Percentiles rank a stretch among this genome's conserved stretches.
Evolutionary conservation across 2,113 vertebrate species (phyloP).

Genomic region (Agelaius phoeniceus): DNA sequence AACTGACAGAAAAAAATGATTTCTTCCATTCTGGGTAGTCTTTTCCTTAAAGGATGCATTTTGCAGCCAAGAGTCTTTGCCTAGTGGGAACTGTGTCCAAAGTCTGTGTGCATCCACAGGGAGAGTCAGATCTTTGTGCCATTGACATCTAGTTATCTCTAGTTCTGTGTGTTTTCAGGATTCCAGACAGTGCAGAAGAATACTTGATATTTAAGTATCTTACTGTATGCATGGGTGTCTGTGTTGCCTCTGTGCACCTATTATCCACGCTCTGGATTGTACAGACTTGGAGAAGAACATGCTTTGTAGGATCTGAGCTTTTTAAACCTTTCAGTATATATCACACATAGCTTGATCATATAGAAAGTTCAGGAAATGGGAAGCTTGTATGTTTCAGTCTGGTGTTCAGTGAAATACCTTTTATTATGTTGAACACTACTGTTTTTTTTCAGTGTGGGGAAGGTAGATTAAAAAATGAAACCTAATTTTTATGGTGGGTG

Average conservation of each 20-base stretch:
- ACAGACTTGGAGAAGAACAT: not conserved
- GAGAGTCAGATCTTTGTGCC: not conserved
- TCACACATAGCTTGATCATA: not conserved
- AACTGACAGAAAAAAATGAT: not conserved
- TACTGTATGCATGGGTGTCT: not conserved
- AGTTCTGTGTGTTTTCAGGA: not conserved
- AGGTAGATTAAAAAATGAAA: not conserved
- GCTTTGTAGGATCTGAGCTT: not conserved
- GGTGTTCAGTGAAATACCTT: not conserved
- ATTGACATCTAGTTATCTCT: not conserved
- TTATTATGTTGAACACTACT: not conserved
- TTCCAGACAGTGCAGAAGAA: not conserved
- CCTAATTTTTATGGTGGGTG: not conserved
- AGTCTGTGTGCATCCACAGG: not conserved
- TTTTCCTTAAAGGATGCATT: not conserved
- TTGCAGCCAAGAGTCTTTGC: not conserved
- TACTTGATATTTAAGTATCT: not conserved
- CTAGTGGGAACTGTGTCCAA: not conserved
- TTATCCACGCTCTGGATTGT: not conserved
- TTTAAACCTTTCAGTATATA: not conserved
- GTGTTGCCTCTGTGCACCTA: accelerated
- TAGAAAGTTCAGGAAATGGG: not conserved
- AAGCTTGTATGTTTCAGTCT: not conserved
- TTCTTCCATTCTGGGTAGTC: not conserved
- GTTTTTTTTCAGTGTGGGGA: not conserved